Conservation (phyloP, 1,140 invertebrate species). For the Acromyrmex echinatior region DNA sequence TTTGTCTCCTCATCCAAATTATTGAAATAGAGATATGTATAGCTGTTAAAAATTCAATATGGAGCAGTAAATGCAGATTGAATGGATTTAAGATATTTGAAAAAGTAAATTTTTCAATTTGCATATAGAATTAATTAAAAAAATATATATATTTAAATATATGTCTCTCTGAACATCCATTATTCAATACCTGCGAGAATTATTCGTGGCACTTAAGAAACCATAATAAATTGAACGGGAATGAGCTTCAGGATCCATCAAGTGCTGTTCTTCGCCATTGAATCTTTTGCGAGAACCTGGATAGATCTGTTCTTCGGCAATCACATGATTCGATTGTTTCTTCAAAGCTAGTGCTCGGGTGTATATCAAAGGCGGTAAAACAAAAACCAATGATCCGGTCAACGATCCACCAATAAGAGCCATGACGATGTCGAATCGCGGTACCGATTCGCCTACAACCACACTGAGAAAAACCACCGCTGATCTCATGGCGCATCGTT, state of each 20-base stretch:
- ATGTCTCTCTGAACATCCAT: not conserved
- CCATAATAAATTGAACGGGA: conserved; percentile 77
- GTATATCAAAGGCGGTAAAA: conserved; percentile 95
- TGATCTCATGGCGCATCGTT: conserved; percentile 92
- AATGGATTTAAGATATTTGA: not conserved
- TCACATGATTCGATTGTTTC: conserved; percentile 44
- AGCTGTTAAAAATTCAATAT: conserved; percentile 65
- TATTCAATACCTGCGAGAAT: conserved; percentile 33
- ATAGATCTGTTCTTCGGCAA: conserved; percentile 69
- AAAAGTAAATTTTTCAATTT: not conserved
- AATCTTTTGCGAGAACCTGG: conserved; percentile 75
- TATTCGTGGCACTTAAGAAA: conserved; percentile 47
- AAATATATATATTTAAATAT: not conserved
- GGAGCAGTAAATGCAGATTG: not conserved
- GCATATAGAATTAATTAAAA: not conserved
- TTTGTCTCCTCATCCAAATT: conserved; percentile 68
- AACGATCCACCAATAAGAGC: conserved; percentile 94
- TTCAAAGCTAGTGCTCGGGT: conserved; percentile 81
- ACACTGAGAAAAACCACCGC: conserved; percentile 90
- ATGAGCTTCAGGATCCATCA: conserved; percentile 79
- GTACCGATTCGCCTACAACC: conserved; percentile 93
- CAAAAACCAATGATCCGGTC: conserved; percentile 94
- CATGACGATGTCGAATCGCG: conserved; percentile 96
- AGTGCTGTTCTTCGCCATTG: conserved; percentile 59
- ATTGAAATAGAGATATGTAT: conserved; percentile 82